Conservation (phyloP, 2,797 vertebrate species). For the Hippopotamyrus pictus region DNA sequence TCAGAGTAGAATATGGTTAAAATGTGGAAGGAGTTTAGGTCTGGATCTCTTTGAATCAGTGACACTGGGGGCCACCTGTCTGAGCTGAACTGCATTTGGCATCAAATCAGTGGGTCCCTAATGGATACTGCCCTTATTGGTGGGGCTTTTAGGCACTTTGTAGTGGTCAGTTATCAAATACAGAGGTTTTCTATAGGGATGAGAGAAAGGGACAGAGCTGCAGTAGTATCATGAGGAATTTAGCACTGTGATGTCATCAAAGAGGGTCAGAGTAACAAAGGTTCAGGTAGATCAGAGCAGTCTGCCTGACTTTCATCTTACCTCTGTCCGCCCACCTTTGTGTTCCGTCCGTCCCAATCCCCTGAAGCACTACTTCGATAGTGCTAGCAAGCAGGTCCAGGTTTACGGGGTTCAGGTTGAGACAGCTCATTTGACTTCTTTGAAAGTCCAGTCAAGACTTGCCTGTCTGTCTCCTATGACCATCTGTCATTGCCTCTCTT, state of each 20-base stretch:
- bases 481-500: not conserved
- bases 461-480: not conserved
- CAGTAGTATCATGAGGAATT: constrained; percentile 30
- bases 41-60: not conserved
- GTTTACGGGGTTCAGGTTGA: not conserved
- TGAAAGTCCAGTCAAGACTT: not conserved
- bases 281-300: not conserved
- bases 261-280: not conserved
- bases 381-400: not conserved
- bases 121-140: not conserved
- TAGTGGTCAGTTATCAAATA: not conserved
- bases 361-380: not conserved
- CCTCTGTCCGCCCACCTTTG: not conserved
- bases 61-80: not conserved
- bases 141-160: not conserved
- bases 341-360: not conserved
- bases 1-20: not conserved
- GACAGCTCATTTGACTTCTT: not conserved
- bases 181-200: not conserved
- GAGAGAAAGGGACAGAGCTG: not conserved
- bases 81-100: not conserved
- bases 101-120: not conserved
- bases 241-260: constrained; percentile 31
- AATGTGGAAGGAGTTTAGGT: not conserved
- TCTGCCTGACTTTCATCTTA: not conserved